These are phyloP conservation scores for Macrotus californicus DNA, from an alignment of 2,113 vertebrate species.

Conservation along the genomic window DNA sequence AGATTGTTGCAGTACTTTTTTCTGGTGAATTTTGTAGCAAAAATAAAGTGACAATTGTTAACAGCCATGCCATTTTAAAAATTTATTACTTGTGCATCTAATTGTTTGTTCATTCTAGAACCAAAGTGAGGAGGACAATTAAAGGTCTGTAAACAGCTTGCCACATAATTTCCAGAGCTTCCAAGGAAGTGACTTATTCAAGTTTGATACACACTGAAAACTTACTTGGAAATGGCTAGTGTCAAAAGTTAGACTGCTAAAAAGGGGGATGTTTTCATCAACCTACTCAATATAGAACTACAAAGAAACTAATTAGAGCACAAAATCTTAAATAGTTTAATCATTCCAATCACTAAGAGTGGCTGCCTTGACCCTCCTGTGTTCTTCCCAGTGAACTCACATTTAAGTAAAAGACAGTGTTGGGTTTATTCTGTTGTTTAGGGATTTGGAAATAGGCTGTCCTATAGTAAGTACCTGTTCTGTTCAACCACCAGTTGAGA, in stretches of 20 bases:
- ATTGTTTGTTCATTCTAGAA: constrained; percentile 54
- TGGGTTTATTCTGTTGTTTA: neutral
- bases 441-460: neutral
- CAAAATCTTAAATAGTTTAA: neutral
- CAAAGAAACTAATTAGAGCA: neutral
- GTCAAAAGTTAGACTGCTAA: neutral
- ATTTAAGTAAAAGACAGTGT: neutral
- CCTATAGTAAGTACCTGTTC: neutral
- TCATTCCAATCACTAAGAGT: neutral
- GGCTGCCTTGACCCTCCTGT: neutral
- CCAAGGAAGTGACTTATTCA: neutral
- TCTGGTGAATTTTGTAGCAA: constrained; percentile 75
- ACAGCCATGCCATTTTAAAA: constrained; percentile 58
- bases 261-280: neutral
- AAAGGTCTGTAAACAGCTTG: neutral
- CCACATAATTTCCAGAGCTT: neutral
- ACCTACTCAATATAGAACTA: neutral
- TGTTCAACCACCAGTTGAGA: neutral
- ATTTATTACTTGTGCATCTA: constrained; percentile 67
- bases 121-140: neutral
- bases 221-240: neutral
- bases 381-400: neutral
- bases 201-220: neutral
- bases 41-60: constrained; percentile 72
- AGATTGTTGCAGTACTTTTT: constrained; percentile 71